Evolutionary conservation across 1,140 invertebrate species (phyloP), one percentile per base, ranked within the genome.

Genomic region (Maniola jurtina): DNA sequence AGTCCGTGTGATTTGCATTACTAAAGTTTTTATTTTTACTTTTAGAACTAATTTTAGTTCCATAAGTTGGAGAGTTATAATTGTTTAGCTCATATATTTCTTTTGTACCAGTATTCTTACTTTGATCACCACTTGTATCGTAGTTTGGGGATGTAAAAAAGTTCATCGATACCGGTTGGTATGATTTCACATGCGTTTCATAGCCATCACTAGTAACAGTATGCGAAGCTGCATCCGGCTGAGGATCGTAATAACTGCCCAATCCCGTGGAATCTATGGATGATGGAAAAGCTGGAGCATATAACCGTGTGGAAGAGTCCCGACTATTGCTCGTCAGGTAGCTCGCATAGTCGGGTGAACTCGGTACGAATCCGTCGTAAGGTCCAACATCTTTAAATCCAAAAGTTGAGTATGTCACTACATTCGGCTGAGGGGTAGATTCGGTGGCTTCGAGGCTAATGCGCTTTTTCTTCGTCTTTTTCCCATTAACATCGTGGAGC

Each of bases 331-430:
- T 68, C 25, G 63, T 81, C 7, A 84, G 66, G 52, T 81, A 83
- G 47, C 61, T 84, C 0, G 77, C 71, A 63, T 84, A 89, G 40
- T 90, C 86, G 14, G 88, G 83, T 0, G 86, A 89, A 59, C 74
- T 89, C 11, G 86, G 88, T 2, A 90, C 75, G 40, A 88, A 90
- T 16, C 86, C 85, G 63, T 88, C 80, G 52, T 82, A 86, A 7
- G 79, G 66, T 50, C 79, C 81, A 10, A 88, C 86, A 67, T 90
- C 86, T 52, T 89, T 89, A 61, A 88, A 87, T 38, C 86, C 86
- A 36, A 88, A 90, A 25, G 80, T 84, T 2, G 88, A 89, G 69
- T 89, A 89, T 2, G 85, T 81, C 6, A 88, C 79, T 0, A 90
- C 85, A 74, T 73, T 86, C 0, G 88, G 86, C 42, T 88, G 81